Evolutionary conservation across 2,797 vertebrate genomes (phyloP), one percentile per base, ranked within the genome.

Genomic region (Carapus acus): DNA sequence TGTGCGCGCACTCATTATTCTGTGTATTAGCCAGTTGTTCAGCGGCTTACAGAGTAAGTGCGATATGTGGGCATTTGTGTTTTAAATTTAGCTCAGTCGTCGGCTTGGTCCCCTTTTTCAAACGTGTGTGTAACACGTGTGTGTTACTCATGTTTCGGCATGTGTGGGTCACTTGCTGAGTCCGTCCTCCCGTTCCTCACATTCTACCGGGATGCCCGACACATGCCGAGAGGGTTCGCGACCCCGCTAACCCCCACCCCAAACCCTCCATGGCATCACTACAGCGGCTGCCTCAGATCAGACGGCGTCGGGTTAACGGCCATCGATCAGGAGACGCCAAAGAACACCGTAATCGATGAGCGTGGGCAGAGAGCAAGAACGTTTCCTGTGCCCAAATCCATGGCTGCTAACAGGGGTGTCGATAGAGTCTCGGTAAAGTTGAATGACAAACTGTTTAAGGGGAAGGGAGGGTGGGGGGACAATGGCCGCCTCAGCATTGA

Each of bases 401-500:
- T 65, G 11, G 29, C 18, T 44, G 15, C 70, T 54, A 71, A 74
- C 60, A 47, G 66, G n/a, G 60, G 74, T 72, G 71, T 84, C 69
- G 33, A 82, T 80, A 51, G 54, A 69, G 54, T 58, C 64, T 50
- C 60, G 72, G 36, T 44, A 67, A 71, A 69, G 73, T 73, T 74
- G 60, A 81, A 76, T 65, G 76, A 79, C 74, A 71, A 71, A 57
- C 56, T 59, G 69, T 70, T 77, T 64, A 77, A 58, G 49, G 54
- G 40, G 57, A 77, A 70, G 48, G 56, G 59, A 8, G 24, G 5
- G 5, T 13, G 22, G 49, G 70, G 61, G 5, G 9, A 70, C 75
- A 74, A 70, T 81, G 62, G 38, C 54, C 47, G 33, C 55, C 61
- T 65, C 40, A 63, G 67, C 51, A 83, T 81, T 71, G 62, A 78